Evolutionary conservation across 2,113 vertebrate species (phyloP), one percentile per base, ranked within the genome.

Genomic region (Urocitellus parryii): DNA sequence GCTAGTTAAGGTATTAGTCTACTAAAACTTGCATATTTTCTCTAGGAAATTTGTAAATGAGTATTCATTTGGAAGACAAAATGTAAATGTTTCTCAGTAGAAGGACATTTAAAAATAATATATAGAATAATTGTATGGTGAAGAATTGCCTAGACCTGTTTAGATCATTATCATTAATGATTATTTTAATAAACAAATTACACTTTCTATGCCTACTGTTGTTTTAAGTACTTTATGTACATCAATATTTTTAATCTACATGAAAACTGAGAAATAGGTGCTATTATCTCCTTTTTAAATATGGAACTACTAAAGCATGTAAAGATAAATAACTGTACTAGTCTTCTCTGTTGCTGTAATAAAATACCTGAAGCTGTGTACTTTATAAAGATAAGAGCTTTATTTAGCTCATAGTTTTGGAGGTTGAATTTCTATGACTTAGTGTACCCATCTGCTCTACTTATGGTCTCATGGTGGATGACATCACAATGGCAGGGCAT

Each of bases 221-320:
- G 6, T 93, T 93, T 37, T 74, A 96, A 90, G 61, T 11, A 82
- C 84, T 86, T 86, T 94, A n/a, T 89, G 63, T 86, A 45, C 1
- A 5, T 93, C 63, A 74, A 73, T 9, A 87, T 29, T 82, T 70
- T 93, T 68, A 94, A 77, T 96, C 24, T 22, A 91, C 65, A 8
- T 76, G 51, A 88, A 73, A 91, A 67, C 29, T 58, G n/a, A 82
- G 65, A 73, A 72, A 76, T 85, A 67, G 34, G 12, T 61, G 67
- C 20, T 83, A 1, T 65, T 11, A 77, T 87, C 5, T 93, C 53
- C 53, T 53, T 91, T 95, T 93, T 89, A 78, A 25, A 32, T 53
- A 32, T 8, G 63, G 48, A 14, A 74, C 24, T 91, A 34, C 68
- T 93, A 8, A 77, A 85, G 32, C 67, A 70, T 12, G 65, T 17